Base-by-base conservation (phyloP, 1,140 invertebrate genomes). In the Chironomus tepperi region DNA sequence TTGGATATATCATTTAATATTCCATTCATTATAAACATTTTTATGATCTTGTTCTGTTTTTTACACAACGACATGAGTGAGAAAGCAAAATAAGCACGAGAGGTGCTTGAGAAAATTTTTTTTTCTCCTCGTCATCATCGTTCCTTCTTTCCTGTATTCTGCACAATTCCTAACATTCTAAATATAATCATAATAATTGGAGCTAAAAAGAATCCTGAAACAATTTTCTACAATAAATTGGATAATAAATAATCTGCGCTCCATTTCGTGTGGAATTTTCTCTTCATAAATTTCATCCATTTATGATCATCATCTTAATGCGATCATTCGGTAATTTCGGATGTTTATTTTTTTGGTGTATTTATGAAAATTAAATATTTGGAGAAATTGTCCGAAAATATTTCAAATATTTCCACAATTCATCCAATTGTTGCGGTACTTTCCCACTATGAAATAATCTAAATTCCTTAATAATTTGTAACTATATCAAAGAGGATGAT, bases 11-110 rank as follows among this genome's bases (percentile, higher is more conserved):
- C 47, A 57, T 57, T 57, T 57, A 57, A 57, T 57, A 57, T 57
- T 57, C 47, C 47, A 57, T 57, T 57, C 47, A 57, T 57, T 57
- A 57, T 57, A n/a, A 57, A 57, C 47, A 57, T 57, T 57, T 57
- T 57, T 57, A 57, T 57, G 47, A 57, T n/a, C 12, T 57, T 57
- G 47, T 57, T 57, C 24, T 34, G 24, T 34, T 34, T 34, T 34
- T 2, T 2, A 1, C 1, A 1, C 1, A 34, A 34, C 24, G 24
- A 34, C 5, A 2, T 34, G 24, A 34, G 24, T 34, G 24, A 34
- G 24, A 34, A 34, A 34, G 24, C 5, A 34, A 34, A 34, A 34
- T 34, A 34, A 34, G 24, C 24, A 34, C 24, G 24, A 34, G 24
- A 34, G 24, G 24, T 34, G 24, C 24, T 34, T 34, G 24, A 34